Percentiles rank a stretch among this genome's conserved stretches.
phyloP scores from a whole-genome alignment of 1,140 invertebrate species.

The Ceratina japonica region DNA sequence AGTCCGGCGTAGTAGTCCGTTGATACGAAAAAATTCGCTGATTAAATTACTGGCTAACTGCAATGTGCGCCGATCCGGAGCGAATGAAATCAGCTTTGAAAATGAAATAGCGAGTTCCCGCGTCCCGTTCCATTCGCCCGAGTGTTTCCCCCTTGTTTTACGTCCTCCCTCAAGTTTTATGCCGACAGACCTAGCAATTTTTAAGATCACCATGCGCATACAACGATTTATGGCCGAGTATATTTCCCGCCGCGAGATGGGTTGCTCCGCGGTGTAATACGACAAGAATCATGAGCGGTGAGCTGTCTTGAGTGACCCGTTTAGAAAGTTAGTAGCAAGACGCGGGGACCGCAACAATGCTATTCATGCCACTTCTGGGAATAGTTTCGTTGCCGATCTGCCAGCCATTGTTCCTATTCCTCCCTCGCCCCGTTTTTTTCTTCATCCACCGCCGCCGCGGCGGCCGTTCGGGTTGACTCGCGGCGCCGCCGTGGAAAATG shows the following conservation, averaged over 20 bases:
- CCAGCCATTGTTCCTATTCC: constrained; percentile 13
- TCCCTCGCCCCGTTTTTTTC: background rate
- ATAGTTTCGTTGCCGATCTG: constrained; percentile 37
- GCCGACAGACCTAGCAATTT: constrained; percentile 1
- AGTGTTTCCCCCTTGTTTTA: background rate
- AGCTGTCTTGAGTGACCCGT: constrained; percentile 10
- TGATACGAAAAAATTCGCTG: too few relatives aligned
- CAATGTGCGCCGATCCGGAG: too few relatives aligned
- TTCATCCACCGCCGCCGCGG: background rate
- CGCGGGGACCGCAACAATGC: constrained; percentile 31
- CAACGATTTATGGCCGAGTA: background rate
- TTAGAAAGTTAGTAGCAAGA: constrained; percentile 24
- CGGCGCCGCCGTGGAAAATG: background rate
- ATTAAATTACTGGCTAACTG: too few relatives aligned
- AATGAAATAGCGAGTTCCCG: background rate
- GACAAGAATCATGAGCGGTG: constrained; percentile 30
- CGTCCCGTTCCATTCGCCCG: background rate
- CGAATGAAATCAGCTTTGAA: too few relatives aligned
- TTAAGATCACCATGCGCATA: background rate
- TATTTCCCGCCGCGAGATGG: constrained; percentile 5
- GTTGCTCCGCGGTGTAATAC: background rate
- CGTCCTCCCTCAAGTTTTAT: background rate
- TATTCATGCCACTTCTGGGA: constrained; percentile 47
- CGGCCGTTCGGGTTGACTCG: background rate
- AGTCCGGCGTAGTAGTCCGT: too few relatives aligned